These are phyloP conservation scores for Dinothrombium tinctorium DNA, from an alignment of 1,140 invertebrate genomes.

Conservation along the genomic window DNA sequence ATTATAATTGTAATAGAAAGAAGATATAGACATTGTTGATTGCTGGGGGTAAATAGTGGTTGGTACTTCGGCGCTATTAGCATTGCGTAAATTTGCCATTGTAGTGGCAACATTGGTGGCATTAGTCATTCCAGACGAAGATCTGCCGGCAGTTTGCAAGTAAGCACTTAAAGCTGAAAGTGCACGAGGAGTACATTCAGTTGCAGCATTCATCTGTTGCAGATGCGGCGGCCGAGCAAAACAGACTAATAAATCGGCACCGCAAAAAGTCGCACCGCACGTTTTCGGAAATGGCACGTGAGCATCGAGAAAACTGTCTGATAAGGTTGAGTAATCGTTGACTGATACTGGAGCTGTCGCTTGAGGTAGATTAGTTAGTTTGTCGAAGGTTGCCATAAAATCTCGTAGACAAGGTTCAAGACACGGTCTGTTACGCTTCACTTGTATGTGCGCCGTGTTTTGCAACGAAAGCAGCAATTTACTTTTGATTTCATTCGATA, in stretches of 20 bases:
- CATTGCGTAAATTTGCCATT: neutral
- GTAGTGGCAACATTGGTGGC: neutral
- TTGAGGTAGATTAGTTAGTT: neutral
- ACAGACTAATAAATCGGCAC: conserved; percentile 48
- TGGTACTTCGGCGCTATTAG: neutral
- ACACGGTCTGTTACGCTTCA: conserved; percentile 48
- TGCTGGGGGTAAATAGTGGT: too few species aligned
- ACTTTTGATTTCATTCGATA: conserved; percentile 1
- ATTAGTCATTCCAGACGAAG: neutral
- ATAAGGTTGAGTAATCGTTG: conserved; percentile 11
- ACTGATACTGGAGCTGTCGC: neutral
- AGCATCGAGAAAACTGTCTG: conserved; percentile 25
- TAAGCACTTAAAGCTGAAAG: conserved; percentile 42
- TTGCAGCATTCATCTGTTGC: conserved; percentile 31
- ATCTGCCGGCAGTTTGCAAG: conserved; percentile 8
- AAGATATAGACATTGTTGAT: conserved; percentile 23
- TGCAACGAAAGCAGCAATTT: conserved; percentile 29
- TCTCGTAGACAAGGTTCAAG: conserved; percentile 19
- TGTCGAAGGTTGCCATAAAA: neutral
- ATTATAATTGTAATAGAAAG: conserved; percentile 54
- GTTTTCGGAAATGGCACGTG: conserved; percentile 80
- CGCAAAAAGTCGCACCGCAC: conserved; percentile 74
- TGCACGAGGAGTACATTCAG: conserved; percentile 41
- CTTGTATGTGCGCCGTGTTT: conserved; percentile 42
- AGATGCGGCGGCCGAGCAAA: conserved; percentile 54